phyloP scores from a whole-genome alignment of 92 coral and sea anemone genomes.

The Epizoanthus rinbou region DNA sequence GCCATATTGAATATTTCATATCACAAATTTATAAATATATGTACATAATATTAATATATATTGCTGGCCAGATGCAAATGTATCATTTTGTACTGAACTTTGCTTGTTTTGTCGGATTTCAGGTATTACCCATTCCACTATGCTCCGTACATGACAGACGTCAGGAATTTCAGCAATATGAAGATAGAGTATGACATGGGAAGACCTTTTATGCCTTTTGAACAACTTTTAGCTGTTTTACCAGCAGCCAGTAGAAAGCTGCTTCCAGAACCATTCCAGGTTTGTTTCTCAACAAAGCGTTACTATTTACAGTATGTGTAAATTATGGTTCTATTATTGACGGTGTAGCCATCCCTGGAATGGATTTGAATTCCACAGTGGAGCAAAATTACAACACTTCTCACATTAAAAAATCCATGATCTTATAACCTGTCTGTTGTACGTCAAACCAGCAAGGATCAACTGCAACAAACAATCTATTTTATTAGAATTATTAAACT shows the following conservation, averaged over 20 bases:
- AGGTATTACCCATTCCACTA: slow-evolving; percentile 98
- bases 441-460: too few species aligned
- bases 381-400: too few species aligned
- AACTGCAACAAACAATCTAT: too few species aligned
- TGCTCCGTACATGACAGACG: slow-evolving; percentile 95
- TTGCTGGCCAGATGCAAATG: neutral
- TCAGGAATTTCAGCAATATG: slow-evolving; percentile 67
- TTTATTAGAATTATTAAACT: too few species aligned
- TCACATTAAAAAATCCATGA: too few species aligned
- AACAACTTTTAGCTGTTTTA: slow-evolving; percentile 90
- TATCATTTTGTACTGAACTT: neutral
- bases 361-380: too few species aligned
- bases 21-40: neutral
- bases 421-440: too few species aligned
- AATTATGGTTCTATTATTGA: too few species aligned
- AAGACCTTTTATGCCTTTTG: slow-evolving; percentile 93
- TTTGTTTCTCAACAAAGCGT: slow-evolving; percentile 18
- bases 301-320: neutral
- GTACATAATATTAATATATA: neutral
- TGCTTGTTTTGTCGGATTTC: slow-evolving; percentile 5
- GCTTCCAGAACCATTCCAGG: slow-evolving; percentile 91
- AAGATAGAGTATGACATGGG: slow-evolving; percentile 75
- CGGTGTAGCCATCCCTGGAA: neutral
- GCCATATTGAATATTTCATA: neutral
- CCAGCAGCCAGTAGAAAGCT: slow-evolving; percentile 96